These are phyloP conservation scores for Macroramphosus scolopax DNA, from an alignment of 2,797 vertebrate genomes.

Conservation along the genomic window DNA sequence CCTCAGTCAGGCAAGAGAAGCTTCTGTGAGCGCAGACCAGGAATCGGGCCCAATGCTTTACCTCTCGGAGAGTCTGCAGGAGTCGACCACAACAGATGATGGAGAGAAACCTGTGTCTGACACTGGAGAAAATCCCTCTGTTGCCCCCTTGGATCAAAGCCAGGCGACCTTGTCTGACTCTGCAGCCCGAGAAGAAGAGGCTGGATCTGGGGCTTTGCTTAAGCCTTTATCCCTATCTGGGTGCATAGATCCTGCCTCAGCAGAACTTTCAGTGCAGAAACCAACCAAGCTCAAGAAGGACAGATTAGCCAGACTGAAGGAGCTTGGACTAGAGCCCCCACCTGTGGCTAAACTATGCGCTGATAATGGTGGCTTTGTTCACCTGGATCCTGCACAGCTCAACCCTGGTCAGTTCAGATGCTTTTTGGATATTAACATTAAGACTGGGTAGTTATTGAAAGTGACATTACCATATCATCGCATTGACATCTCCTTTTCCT, in stretches of 20 bases:
- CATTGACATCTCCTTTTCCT: too few relatives aligned
- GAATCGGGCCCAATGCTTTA: conserved; percentile 52
- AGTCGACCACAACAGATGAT: conserved; percentile 18
- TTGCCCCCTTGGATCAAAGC: not conserved
- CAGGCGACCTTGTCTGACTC: not conserved
- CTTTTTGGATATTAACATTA: not conserved
- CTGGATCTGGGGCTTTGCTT: not conserved
- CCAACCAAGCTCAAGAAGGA: conserved; percentile 76
- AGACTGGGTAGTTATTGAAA: too few relatives aligned
- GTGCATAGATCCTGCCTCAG: not conserved
- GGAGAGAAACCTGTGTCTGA: conserved; percentile 7
- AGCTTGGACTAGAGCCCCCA: conserved; percentile 88
- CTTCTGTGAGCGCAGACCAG: not conserved
- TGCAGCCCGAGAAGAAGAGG: conserved; percentile 11
- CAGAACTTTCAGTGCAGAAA: conserved; percentile 17
- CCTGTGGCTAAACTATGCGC: conserved; percentile 83
- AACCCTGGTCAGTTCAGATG: conserved; percentile 78
- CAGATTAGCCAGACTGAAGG: conserved; percentile 83
- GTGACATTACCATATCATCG: too few relatives aligned
- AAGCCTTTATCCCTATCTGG: conserved; percentile 1
- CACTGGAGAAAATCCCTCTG: not conserved
- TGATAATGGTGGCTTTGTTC: conserved; percentile 84
- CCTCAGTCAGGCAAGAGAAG: conserved; percentile 6
- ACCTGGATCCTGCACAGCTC: conserved; percentile 81
- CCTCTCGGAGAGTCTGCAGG: conserved; percentile 60